phyloP scores from a whole-genome alignment of 2,113 vertebrate genomes.

The Lepisosteus osseus region DNA sequence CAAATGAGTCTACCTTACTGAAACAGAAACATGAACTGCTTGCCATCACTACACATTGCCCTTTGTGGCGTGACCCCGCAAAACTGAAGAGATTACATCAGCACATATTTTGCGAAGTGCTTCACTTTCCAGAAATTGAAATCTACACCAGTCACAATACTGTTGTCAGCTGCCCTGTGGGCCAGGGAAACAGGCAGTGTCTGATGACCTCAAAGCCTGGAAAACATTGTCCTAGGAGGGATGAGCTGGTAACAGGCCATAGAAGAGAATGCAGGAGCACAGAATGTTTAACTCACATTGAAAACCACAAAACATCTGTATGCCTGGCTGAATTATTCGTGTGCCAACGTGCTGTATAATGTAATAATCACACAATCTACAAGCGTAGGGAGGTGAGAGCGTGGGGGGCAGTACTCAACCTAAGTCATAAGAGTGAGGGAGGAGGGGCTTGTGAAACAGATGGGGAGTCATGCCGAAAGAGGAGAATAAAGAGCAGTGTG shows the following conservation, averaged over 20 bases:
- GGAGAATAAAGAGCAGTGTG: background rate
- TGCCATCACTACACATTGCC: slow-evolving; percentile 37
- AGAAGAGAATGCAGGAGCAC: background rate
- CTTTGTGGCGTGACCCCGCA: background rate
- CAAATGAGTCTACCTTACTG: background rate
- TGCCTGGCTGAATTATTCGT: too few species aligned
- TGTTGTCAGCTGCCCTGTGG: background rate
- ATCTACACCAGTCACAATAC: background rate
- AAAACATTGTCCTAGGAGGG: background rate
- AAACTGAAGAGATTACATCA: background rate
- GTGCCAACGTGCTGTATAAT: background rate
- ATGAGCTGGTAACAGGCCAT: background rate
- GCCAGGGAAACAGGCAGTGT: background rate
- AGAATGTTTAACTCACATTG: background rate
- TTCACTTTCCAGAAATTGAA: background rate
- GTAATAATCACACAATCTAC: background rate
- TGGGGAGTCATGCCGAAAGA: background rate
- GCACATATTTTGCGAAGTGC: background rate
- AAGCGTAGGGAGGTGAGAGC: background rate
- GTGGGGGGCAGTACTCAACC: background rate
- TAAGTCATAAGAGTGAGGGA: background rate
- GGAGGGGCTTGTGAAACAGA: background rate
- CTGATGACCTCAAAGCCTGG: slow-evolving; percentile 1
- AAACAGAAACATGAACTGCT: slow-evolving; percentile 30
- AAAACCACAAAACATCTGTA: background rate